These are phyloP conservation scores for Poecilia latipinna DNA, from an alignment of 2,113 vertebrate genomes.

Conservation along the genomic window DNA sequence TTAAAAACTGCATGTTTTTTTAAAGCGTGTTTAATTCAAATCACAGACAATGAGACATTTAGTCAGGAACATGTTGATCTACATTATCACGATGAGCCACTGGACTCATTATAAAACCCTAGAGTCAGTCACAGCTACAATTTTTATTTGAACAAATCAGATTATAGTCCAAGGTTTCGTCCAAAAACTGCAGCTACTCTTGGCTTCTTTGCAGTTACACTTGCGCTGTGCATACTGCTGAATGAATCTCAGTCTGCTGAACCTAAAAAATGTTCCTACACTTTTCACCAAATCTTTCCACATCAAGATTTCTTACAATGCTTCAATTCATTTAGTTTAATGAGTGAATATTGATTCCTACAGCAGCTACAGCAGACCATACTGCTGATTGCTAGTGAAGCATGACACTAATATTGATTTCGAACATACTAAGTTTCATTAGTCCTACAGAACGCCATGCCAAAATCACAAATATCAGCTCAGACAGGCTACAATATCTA, in stretches of 20 bases:
- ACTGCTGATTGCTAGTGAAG: neutral
- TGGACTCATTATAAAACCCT: neutral
- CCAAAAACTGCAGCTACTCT: neutral
- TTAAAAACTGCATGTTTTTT: no score
- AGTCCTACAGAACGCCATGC: neutral
- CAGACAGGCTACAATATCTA: constrained; percentile 32
- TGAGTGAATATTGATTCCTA: neutral
- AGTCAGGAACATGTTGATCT: neutral
- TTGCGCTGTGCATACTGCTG: neutral
- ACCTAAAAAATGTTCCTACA: no score
- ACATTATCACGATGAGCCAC: neutral
- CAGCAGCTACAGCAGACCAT: neutral
- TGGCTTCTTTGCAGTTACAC: neutral
- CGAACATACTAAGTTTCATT: neutral
- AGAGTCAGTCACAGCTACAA: no score
- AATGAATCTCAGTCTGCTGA: neutral
- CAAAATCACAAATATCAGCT: constrained; percentile 29
- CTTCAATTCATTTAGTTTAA: neutral
- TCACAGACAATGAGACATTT: neutral
- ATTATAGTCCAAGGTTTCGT: neutral
- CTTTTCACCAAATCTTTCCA: neutral
- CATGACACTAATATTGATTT: neutral
- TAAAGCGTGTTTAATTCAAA: no score
- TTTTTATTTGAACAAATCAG: neutral
- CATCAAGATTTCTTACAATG: neutral